Base-by-base conservation (phyloP, 2,888 invertebrate species). In the Tridacna gigas region DNA sequence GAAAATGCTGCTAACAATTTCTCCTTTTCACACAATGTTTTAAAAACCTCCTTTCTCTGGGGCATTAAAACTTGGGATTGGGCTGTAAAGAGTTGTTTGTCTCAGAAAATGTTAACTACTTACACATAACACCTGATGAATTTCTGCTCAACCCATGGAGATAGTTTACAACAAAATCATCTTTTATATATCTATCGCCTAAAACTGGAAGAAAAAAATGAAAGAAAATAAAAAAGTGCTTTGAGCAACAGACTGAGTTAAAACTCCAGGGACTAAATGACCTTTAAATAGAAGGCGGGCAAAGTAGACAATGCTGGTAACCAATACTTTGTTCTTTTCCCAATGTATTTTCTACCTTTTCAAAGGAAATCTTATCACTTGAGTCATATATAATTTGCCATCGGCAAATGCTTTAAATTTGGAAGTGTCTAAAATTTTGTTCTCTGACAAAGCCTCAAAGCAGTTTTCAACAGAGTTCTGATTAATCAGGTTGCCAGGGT, bases 51-150 rank as follows among this genome's bases (percentile, higher is more conserved):
- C 56, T 56, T 15, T 20, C 20, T 15, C 56, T 3, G 11, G 20
- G 56, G 3, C 56, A 20, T 56, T 20, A 5, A 20, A 5, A 3
- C 15, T 15, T 15, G 56, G 15, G 18, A 20, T 20, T 56, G 20
- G 2, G 56, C 3, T 3, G 56, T 15, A 56, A 56, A 56, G 56
- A 11, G 56, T 56, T 56, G 9, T 5, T 4, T 4, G 37, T 37
- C 37, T 37, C 37, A 37, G 56, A 56, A 20, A 56, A 56, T 15
- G 20, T 56, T 15, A 56, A 71, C 22, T 51, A 71, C 71, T 71
- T 86, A 91, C 91, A 86, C 26, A 88, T 63, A 5, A 93, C 91
- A 5, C 93, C 93, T 48, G 92, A 90, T 0, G 91, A 77, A 75
- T 86, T 73, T 13, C 69, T 51, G 13, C 74, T 67, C 7, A 93